Base-by-base conservation (phyloP, 2,888 invertebrate species). In the Cloeon dipterum region DNA sequence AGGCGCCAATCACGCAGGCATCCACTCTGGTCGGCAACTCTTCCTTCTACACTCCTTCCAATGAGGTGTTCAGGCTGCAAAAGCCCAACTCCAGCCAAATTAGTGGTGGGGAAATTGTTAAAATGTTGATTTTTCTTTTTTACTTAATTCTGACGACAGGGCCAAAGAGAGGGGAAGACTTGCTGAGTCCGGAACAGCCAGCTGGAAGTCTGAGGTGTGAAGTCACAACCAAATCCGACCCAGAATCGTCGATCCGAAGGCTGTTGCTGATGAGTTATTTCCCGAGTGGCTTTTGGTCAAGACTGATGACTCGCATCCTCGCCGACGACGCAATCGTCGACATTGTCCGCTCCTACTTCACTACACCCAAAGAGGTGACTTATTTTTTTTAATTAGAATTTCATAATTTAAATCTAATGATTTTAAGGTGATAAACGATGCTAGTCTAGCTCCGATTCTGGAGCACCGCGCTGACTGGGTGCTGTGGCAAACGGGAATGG, bases 231-330 rank as follows among this genome's bases (percentile, higher is more conserved):
- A 55, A 67, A 37, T 51, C 68, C 5, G 63, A 65, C 5, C 59
- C 63, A 5, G 66, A 65, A 37, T 64, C 64, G 32, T 61, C 72
- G 0, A 65, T 78, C 32, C 68, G 75, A 0, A 65, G 89, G 1
- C 62, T 94, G 37, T 62, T 98, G 11, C 66, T 96, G 8, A 77
- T 96, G 72, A 88, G 93, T 0, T 98, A 98, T 59, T 88, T 96
- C 52, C 98, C 98, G 2, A 81, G 86, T 43, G 96, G 96, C 1
- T 96, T 98, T 61, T 98, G 96, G 94, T 82, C 94, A 1, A 64
- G 96, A 2, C 66, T 98, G 17, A 79, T 88, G 42, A 85, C 91
- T 0, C 61, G 94, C n/a, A 70, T 93, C 41, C 59, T 94, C 39
- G 89, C 89, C 0, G 94, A 94, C 52, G 75, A 81, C 44, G 69